A percentile compares a stretch with the other conserved stretches of the same genome.
Evolutionary conservation across 2,888 invertebrate species (phyloP).

Genomic region (Macrosiphum euphorbiae): DNA sequence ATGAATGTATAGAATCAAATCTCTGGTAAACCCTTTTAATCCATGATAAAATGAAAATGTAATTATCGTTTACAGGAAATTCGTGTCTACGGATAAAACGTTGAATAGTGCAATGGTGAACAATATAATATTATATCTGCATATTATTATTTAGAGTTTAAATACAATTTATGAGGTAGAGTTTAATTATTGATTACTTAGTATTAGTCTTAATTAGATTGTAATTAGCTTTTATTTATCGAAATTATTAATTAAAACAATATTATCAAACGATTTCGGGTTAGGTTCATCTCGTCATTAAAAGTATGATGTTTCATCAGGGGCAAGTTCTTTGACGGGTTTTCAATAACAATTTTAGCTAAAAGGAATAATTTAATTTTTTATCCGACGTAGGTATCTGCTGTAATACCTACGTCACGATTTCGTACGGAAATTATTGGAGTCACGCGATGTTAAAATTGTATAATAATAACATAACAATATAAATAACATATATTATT

Average conservation of each 20-base stretch:
- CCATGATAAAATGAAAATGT: conserved; percentile 29
- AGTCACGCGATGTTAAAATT: neutral
- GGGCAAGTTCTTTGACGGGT: neutral
- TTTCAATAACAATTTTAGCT: neutral
- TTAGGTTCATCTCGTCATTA: neutral
- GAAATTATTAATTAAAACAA: neutral
- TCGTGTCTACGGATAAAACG: neutral
- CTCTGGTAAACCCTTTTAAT: conserved; percentile 30
- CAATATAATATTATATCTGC: neutral
- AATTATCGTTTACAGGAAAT: conserved; percentile 19
- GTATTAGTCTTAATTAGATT: neutral
- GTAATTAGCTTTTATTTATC: neutral
- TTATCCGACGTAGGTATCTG: neutral
- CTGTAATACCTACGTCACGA: too few relatives aligned
- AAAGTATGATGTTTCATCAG: neutral
- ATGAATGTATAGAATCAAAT: neutral
- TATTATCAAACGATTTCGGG: neutral
- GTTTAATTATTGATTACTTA: conserved; percentile 5
- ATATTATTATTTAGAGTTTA: neutral
- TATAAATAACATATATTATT: neutral
- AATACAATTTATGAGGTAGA: neutral
- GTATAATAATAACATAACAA: neutral
- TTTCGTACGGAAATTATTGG: neutral
- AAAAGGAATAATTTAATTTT: neutral
- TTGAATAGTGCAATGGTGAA: neutral